Evolutionary conservation across 2,888 invertebrate species (phyloP), one percentile per base, ranked within the genome.

Genomic region (Tachystola acroxantha): DNA sequence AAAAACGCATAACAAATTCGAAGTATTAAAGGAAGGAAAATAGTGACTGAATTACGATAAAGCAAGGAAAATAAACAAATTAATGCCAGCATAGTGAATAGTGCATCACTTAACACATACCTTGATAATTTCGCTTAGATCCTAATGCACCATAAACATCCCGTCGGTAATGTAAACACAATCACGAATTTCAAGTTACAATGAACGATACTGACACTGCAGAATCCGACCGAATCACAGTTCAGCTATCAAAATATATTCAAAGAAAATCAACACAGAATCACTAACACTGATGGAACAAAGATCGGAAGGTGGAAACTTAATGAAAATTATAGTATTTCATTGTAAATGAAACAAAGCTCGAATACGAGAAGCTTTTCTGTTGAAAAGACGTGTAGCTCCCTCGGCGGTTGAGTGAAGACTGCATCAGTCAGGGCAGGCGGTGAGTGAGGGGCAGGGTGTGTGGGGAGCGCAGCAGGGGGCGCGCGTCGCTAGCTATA

Each of bases 321-420:
- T 52, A 54, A 45, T 39, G 46, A 58, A 65, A 65, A 47, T 61
- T 50, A 64, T 56, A 50, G 60, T 66, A 71, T 72, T 38, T 35
- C 42, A 67, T 70, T 63, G 60, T 60, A 56, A 55, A 55, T 52
- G 55, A 60, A 68, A 69, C 64, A 81, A 85, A 85, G 85, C 84
- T 80, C 85, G 81, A 67, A 64, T 61, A 60, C 80, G 75, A 64
- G 42, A 72, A 72, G 78, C 71, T 78, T 75, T 69, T 53, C 45
- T 32, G 33, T 41, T 34, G 30, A 52, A 40, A 40, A 39, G 48
- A 68, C 76, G 72, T 67, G 44, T 50, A 39, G 35, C 39, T 49
- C 39, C 49, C 33, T 40, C 56, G 45, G 45, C 58, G 54, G 59
- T 50, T 60, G 56, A 59, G 63, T 63, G 60, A 68, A 73, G 82